Conservation (phyloP, 2,888 invertebrate species). For the Drosophila yooni region DNA sequence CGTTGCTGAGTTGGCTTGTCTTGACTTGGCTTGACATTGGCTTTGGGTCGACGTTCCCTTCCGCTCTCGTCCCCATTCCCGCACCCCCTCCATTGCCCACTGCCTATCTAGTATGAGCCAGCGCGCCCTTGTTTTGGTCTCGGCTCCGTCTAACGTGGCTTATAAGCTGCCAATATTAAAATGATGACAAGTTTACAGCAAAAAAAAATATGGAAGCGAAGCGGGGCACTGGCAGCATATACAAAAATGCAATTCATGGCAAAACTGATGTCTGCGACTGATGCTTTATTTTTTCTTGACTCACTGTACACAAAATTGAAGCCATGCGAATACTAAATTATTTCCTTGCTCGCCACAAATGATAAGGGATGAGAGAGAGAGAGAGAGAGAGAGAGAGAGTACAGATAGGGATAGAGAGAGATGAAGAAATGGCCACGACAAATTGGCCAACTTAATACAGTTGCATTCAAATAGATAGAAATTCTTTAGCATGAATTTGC, state of each 20-base stretch:
- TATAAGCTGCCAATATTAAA: constrained; percentile 81
- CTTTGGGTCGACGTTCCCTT: constrained; percentile 63
- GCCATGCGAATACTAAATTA: constrained; percentile 59
- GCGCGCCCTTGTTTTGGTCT: constrained; percentile 31
- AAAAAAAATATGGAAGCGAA: constrained; percentile 27
- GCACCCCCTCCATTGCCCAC: neutral
- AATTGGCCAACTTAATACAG: constrained; percentile 16
- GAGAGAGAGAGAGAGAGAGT: neutral
- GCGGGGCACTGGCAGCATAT: constrained; percentile 29
- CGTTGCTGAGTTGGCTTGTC: constrained; percentile 80
- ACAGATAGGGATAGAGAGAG: neutral
- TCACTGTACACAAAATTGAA: constrained; percentile 29
- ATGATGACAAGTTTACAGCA: constrained; percentile 77
- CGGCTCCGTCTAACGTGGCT: constrained; percentile 70
- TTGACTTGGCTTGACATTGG: constrained; percentile 81
- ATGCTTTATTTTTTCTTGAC: constrained; percentile 53
- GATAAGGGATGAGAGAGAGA: neutral
- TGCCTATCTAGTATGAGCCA: neutral
- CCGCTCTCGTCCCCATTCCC: neutral
- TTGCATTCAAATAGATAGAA: constrained; percentile 16
- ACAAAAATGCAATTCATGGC: constrained; percentile 76
- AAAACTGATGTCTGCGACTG: constrained; percentile 63
- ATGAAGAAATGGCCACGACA: constrained; percentile 8
- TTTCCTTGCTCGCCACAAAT: constrained; percentile 20
- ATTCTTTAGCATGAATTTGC: neutral